Percentiles rank a stretch among this genome's conserved stretches.
Conservation (phyloP, 2,113 vertebrate species). For the Scatophagus argus region DNA sequence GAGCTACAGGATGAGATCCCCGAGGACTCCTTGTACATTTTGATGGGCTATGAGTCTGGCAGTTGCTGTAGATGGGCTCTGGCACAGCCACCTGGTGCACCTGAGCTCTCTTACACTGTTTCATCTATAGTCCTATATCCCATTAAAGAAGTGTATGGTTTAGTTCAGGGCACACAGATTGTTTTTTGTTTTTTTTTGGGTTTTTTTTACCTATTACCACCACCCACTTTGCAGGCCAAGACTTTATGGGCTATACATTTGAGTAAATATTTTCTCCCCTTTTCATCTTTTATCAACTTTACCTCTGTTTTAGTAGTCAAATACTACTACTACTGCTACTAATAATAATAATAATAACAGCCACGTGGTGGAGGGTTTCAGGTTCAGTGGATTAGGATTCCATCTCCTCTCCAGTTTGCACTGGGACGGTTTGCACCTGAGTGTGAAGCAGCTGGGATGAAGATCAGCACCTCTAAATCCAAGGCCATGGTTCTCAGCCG, state of each 20-base stretch:
- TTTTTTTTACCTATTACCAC: neutral
- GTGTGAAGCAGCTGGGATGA: no score
- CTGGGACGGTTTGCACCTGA: no score
- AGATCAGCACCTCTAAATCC: no score
- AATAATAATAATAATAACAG: no score
- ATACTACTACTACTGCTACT: no score
- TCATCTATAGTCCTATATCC: neutral
- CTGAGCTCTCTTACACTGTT: neutral
- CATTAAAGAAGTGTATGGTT: neutral
- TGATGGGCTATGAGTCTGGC: slow-evolving; percentile 13
- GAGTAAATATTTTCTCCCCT: neutral
- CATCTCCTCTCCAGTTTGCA: no score
- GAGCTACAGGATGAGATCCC: slow-evolving; percentile 27
- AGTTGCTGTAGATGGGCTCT: slow-evolving; percentile 6
- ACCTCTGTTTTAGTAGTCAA: no score
- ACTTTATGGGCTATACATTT: neutral
- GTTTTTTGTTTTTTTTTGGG: neutral
- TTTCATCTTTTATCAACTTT: no score
- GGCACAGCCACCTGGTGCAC: slow-evolving; percentile 26
- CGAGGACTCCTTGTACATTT: slow-evolving; percentile 15
- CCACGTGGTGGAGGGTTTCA: no score
- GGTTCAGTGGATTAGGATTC: no score
- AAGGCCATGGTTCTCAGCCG: no score
- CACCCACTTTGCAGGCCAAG: neutral
- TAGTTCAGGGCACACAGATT: neutral